Conservation (phyloP, 2,797 vertebrate genomes). For the Sitta carolinensis region DNA sequence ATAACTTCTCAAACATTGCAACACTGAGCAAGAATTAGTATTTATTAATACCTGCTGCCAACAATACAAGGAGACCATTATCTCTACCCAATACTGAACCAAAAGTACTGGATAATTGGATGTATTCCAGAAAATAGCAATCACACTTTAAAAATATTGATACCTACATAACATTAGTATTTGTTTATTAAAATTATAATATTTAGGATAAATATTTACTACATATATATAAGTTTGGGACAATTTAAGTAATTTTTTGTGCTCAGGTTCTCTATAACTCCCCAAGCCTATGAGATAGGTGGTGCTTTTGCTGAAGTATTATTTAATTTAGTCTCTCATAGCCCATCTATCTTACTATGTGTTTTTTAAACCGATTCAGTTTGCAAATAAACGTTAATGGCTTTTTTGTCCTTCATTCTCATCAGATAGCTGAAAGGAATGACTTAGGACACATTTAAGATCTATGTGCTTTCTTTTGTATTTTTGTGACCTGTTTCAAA, state of each 20-base stretch:
- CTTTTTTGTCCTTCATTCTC: neutral
- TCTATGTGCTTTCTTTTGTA: neutral
- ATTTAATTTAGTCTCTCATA: neutral
- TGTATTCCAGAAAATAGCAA: neutral
- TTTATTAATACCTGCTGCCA: neutral
- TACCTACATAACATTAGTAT: neutral
- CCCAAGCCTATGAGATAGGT: neutral
- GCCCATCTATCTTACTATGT: neutral
- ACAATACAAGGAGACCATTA: neutral
- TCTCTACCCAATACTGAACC: neutral
- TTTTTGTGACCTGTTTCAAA: constrained; percentile 17
- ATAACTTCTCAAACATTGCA: neutral
- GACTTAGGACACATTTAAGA: neutral
- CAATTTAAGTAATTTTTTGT: neutral
- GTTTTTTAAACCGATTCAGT: neutral
- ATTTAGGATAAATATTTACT: neutral
- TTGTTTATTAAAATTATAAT: neutral
- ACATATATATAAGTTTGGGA: neutral
- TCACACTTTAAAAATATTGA: neutral
- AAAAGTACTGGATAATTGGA: neutral
- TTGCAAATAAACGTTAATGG: neutral
- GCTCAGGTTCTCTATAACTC: neutral
- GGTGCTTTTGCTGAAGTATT: neutral
- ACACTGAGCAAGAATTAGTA: neutral
- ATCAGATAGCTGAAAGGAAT: neutral